Evolutionary conservation across 2,797 vertebrate genomes (phyloP), one percentile per base, ranked within the genome.

Genomic region (Lacerta bilineata): DNA sequence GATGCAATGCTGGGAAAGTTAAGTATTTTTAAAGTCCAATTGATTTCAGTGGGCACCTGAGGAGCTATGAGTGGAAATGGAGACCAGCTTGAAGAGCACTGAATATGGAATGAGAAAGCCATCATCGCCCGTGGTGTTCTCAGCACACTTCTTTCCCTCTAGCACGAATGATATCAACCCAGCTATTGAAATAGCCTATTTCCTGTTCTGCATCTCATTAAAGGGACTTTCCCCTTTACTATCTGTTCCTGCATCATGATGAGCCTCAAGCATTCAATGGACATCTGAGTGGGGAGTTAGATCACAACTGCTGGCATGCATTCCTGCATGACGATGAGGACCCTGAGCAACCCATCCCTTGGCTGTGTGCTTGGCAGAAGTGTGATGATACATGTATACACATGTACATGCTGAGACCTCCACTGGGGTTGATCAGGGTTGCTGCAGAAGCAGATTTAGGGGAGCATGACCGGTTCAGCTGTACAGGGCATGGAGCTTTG

Each of bases 1-100:
- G 46, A 76, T 29, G 50, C 10, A 66, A 74, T 80, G 68, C 69
- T 85, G 43, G 78, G 71, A 85, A 85, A 89, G 61, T 64, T n/a
- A 80, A 80, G 25, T 36, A 66, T 77, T 80, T 80, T 55, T 29
- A 85, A 36, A 18, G 17, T 59, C 18, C 61, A 7, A 18, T n/a
- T 61, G n/a, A 50, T 68, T 50, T 83, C 33, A 80, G 74, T 83
- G 87, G 61, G 74, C 27, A 66, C n/a, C 25, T 36, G n/a, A 55
- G n/a, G 68, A 72, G 50, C 23, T 3, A 36, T 36, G 10, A 18
- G 10, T 64, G 74, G 59, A 43, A n/a, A 66, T 2, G 64, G 74
- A 41, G 39, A 77, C 5, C 13, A n/a, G 11, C 9, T 23, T 33
- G 43, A 43, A 83, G 66, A 71, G 17, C 43, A 33, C 17, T 50